Percentiles rank a stretch among this genome's conserved stretches.
Conservation (phyloP, 2,797 vertebrate species). For the Chaenodraco wilsoni region DNA sequence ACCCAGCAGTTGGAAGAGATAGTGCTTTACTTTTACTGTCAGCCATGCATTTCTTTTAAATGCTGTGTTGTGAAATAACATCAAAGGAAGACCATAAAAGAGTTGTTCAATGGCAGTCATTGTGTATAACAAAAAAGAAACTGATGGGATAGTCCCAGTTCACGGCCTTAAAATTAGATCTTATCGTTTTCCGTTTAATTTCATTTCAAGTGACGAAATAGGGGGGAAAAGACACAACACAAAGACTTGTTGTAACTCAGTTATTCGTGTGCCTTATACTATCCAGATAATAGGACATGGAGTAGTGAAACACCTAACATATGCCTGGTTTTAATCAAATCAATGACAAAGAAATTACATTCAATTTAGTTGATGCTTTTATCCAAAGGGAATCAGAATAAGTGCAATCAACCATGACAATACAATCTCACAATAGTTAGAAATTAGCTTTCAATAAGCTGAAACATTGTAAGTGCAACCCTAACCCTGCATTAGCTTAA, state of each 20-base stretch:
- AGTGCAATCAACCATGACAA: too few relatives aligned
- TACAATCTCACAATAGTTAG: too few relatives aligned
- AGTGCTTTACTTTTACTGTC: neutral
- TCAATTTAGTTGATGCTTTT: too few relatives aligned
- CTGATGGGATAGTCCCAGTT: neutral
- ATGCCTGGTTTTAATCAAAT: neutral
- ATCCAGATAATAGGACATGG: neutral
- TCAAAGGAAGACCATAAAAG: constrained; percentile 8
- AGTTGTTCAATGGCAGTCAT: fast-evolving
- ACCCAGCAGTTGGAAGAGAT: neutral
- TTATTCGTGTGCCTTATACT: neutral
- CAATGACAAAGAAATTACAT: too few relatives aligned
- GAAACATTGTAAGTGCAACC: too few relatives aligned
- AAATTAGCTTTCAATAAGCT: too few relatives aligned
- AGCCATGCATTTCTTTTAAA: constrained; percentile 36
- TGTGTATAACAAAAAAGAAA: neutral
- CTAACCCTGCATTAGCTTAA: too few relatives aligned
- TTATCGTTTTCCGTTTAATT: neutral
- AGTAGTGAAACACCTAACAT: neutral
- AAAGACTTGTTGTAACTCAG: fast-evolving
- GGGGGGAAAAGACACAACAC: neutral
- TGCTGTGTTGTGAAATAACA: constrained; percentile 18
- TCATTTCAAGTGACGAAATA: neutral
- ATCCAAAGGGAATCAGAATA: too few relatives aligned
- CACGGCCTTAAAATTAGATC: neutral